Evolutionary conservation across 2,888 invertebrate genomes (phyloP), one percentile per base, ranked within the genome.

Genomic region (Baccha elongata): DNA sequence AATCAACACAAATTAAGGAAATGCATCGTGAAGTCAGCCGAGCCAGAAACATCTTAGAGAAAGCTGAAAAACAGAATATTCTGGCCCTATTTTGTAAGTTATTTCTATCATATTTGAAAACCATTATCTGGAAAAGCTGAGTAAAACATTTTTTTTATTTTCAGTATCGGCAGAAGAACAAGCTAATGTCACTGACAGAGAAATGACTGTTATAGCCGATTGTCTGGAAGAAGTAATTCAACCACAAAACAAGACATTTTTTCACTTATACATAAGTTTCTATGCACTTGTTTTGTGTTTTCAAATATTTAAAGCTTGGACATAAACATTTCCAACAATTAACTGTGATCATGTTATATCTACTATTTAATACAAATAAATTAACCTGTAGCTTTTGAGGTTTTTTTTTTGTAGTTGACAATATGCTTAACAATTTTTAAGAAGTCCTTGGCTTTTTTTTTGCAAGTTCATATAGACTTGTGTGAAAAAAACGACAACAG

Each of bases 51-150:
- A 46, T 3, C 15, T 15, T 72, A 13, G 32, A 23, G 21, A 35
- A 15, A n/a, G 40, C 42, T 7, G 11, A 26, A 11, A 32, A 23
- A 58, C 40, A 42, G 35, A 23, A 72, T 32, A 19, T 72, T n/a
- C 29, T 72, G 13, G 15, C 35, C 8, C 19, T 72, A 4, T 72
- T 72, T 10, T 37, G 72, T 72, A 64, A 23, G 23, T 71, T 5
- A 21, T 52, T 52, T 13, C 42, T 26, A 26, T 26, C n/a, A 26
- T 26, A 6, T 26, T 26, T 26, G 26, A 4, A 6, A 4, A 26
- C 3, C 6, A 26, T 26, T 26, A 4, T 26, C 26, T 26, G n/a
- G n/a, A n/a, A 23, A 23, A 23, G 5, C 23, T 5, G 5, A 23
- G 23, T 23, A 23, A 23, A n/a, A 35, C 8, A 8, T 8, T 13